Base-by-base conservation (phyloP, 2,113 vertebrate genomes). In the Arothron firmamentum region DNA sequence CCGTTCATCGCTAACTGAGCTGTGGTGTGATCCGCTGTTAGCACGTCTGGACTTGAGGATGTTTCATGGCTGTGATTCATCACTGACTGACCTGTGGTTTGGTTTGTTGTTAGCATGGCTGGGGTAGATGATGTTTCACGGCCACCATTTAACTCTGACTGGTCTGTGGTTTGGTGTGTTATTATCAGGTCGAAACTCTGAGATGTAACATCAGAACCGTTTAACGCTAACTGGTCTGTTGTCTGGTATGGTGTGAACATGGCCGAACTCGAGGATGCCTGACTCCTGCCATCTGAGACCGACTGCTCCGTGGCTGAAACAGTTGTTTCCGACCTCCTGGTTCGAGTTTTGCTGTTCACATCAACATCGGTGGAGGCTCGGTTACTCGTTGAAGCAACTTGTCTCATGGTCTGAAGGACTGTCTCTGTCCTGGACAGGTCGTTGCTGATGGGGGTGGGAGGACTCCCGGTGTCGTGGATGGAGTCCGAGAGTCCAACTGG, bases 341-440 rank as follows among this genome's bases (percentile, higher is more conserved):
- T 81, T 31, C 61, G 75, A 52, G 70, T 54, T 52, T 43, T 55
- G 50, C 25, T 46, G 6, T 23, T 15, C 6, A 81, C 28, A 2
- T 47, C 43, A 4, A 28, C 14, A 15, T 42, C 19, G 0, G 66
- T 59, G 11, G 62, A 48, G 2, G 38, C n/a, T 31, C 16, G 18
- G 0, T 48, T 18, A 0, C 49, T 38, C 13, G 31, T 20, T 9
- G 70, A 67, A 16, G 61, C 59, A 3, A 55, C 55, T 0, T 54
- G 43, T 49, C 52, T 18, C 13, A 34, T 57, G 52, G 34, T 57
- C 48, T 23, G 18, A 28, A 56, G 15, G 13, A 54, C 31, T 38
- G 41, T 20, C 7, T 15, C 19, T 28, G 38, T 69, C 0, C 59
- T 38, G 6, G 61, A 23, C 9, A 38, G 31, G 1, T 5, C 41